Base-by-base conservation (phyloP, 2,113 vertebrate species). In the Ceratotherium simum region DNA sequence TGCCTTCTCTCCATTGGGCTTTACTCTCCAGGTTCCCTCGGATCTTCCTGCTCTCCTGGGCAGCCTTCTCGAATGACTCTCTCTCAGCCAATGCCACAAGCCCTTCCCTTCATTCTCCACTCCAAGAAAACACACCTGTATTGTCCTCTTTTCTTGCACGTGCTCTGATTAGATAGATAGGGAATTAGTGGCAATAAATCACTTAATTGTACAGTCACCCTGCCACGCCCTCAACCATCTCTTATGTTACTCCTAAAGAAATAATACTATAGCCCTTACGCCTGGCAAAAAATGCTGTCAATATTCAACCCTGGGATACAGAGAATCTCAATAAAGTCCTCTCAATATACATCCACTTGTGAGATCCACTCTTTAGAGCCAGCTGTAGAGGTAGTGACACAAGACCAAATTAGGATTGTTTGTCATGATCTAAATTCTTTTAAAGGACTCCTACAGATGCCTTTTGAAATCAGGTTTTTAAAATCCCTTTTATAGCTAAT, bases 391-490 rank as follows among this genome's bases (percentile, higher is more conserved):
- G 23, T 81, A 67, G 36, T 93, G 73, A 92, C 48, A 88, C 1
- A 89, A 89, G 84, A 67, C 46, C 80, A 98, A 58, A 78, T 91
- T 93, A 95, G 87, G 93, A 94, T 39, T 56, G 23, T 81, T 88
- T 92, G 39, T 80, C 29, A 64, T 69, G 83, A 75, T 91, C n/a
- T 88, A 62, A n/a, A 84, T 85, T 96, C 75, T 95, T 95, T 79
- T 70, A 65, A 86, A 39, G 29, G 51, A 46, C 51, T 92, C 60
- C 54, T 78, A 51, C 54, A 94, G 73, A 93, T n/a, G 54, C 23
- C 58, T 95, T 91, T 91, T 62, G 39, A 85, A 69, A 80, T 95
- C 58, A 48, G 27, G 20, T 93, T 89, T 90, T 95, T 6, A 64
- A 81, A 89, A 62, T 89, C 18, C 60, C 76, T 78, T 89, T 96